These are phyloP conservation scores for Trichogramma dendrolimi DNA, from an alignment of 2,888 invertebrate species.

Conservation along the genomic window DNA sequence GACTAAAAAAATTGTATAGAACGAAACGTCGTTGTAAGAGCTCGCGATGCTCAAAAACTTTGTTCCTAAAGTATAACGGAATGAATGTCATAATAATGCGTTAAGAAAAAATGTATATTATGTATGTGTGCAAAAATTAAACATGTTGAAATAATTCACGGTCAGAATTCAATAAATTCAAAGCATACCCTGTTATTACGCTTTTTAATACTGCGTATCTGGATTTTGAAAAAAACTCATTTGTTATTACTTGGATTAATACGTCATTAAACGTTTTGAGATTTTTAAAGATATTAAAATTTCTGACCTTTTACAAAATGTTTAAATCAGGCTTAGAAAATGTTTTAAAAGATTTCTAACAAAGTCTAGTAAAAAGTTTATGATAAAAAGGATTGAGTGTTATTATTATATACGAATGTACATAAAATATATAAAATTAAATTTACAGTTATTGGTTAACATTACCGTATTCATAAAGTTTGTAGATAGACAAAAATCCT, in stretches of 20 bases:
- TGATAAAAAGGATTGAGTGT: neutral
- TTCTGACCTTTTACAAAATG: constrained; percentile 6
- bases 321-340: constrained; percentile 17
- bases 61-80: constrained; percentile 40
- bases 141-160: neutral
- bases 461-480: no score
- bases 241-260: constrained; percentile 22
- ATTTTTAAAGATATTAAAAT: constrained; percentile 2
- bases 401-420: neutral
- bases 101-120: constrained; percentile 24
- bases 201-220: no score
- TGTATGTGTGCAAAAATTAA: constrained; percentile 23
- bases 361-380: neutral
- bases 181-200: constrained; percentile 15
- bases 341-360: neutral
- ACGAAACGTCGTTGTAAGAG: neutral
- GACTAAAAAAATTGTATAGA: constrained; percentile 22
- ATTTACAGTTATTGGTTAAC: neutral
- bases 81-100: constrained; percentile 28
- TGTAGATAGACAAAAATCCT: no score
- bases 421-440: neutral
- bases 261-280: constrained; percentile 27
- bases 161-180: constrained; percentile 2
- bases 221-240: no score
- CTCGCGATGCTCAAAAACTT: constrained; percentile 33